Percentiles rank a stretch among this genome's conserved stretches.
These are phyloP conservation scores for Punctoribates punctum DNA, from an alignment of 2,888 invertebrate genomes.

Conservation along the genomic window DNA sequence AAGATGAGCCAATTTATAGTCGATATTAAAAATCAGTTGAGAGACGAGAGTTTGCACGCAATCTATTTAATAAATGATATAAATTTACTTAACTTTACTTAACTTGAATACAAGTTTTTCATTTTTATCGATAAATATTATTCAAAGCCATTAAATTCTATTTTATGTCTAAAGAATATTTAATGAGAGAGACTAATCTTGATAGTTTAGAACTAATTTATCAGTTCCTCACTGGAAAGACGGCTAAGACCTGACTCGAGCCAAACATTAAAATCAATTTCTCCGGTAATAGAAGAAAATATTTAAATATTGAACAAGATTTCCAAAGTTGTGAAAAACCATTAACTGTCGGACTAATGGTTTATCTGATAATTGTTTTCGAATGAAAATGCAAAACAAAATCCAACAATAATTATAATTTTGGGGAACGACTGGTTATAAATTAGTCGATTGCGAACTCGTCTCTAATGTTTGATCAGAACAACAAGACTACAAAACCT, in stretches of 20 bases:
- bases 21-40: too few species aligned
- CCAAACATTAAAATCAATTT: not conserved
- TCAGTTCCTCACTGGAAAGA: too few species aligned
- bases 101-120: not conserved
- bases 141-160: conserved; percentile 4
- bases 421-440: not conserved
- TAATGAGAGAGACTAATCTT: not conserved
- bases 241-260: too few species aligned
- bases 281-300: not conserved
- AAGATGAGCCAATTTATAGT: not conserved
- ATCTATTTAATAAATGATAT: not conserved
- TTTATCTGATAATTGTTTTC: not conserved
- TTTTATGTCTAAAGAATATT: not conserved
- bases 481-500: too few species aligned
- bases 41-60: not conserved
- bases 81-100: not conserved
- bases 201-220: too few species aligned
- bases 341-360: not conserved
- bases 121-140: not conserved
- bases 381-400: conserved; percentile 15
- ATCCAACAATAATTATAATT: not conserved
- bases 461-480: too few species aligned
- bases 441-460: not conserved
- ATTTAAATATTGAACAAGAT: too few species aligned
- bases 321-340: not conserved